Conservation (phyloP, 2,888 invertebrate genomes). For the Coleophora flavipennella region DNA sequence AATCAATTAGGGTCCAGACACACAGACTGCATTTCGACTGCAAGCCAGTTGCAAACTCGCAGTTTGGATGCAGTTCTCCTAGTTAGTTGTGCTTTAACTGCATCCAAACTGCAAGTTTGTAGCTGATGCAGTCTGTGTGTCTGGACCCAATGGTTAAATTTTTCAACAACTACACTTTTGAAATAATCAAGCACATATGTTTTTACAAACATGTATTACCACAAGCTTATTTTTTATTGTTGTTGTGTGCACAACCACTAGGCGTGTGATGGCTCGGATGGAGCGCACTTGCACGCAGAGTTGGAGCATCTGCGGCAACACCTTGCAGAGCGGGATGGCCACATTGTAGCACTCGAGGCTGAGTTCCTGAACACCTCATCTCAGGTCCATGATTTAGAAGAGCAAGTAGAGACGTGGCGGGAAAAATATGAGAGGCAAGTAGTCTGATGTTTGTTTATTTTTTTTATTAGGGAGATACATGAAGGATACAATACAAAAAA, state of each 20-base stretch:
- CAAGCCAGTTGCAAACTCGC: no score
- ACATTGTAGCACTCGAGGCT: conserved; percentile 89
- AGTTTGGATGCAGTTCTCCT: no score
- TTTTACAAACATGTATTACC: conserved; percentile 8
- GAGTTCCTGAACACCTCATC: conserved; percentile 87
- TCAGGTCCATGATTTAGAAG: conserved; percentile 83
- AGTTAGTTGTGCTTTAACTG: no score
- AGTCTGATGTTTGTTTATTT: conserved; percentile 1
- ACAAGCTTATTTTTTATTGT: not conserved
- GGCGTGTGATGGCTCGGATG: conserved; percentile 54
- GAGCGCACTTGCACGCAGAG: conserved; percentile 85
- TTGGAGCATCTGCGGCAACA: conserved; percentile 89
- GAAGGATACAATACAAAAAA: no score
- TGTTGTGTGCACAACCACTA: conserved; percentile 19
- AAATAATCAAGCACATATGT: no score
- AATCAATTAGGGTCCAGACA: no score
- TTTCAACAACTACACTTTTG: no score
- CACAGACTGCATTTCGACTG: no score
- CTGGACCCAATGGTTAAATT: no score
- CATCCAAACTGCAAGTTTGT: no score
- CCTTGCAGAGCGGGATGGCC: conserved; percentile 84
- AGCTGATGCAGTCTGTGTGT: no score
- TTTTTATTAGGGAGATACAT: not conserved
- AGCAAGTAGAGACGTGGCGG: conserved; percentile 89
- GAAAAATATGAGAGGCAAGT: conserved; percentile 89